Evolutionary conservation across 2,888 invertebrate genomes (phyloP).

Genomic region (Hemicrepidius hirtus): DNA sequence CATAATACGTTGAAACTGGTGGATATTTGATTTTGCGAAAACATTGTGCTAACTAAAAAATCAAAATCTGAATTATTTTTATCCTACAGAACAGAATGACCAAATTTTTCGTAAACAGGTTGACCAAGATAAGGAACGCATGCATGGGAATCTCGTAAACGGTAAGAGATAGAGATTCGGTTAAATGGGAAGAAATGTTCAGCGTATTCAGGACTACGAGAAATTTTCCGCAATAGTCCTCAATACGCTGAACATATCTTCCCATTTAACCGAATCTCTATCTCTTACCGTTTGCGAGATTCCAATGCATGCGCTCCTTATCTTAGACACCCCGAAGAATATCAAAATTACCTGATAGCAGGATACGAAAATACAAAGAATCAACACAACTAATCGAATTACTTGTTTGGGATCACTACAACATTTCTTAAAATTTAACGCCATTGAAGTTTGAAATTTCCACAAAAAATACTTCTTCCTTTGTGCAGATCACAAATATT

Average conservation of each 20-base stretch:
- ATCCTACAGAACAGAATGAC: too few relatives aligned
- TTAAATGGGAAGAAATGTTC: too few relatives aligned
- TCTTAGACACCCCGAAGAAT: neutral
- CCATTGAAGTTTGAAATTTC: slow-evolving; percentile 3
- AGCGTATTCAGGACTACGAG: too few relatives aligned
- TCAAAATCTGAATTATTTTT: slow-evolving; percentile 31
- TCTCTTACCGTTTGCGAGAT: too few relatives aligned
- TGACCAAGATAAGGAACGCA: too few relatives aligned
- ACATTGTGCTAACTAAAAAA: slow-evolving; percentile 75
- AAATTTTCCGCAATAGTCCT: too few relatives aligned
- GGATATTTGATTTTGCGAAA: slow-evolving; percentile 77
- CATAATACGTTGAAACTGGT: slow-evolving; percentile 81
- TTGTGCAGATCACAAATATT: neutral
- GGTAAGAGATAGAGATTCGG: too few relatives aligned
- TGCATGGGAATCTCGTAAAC: too few relatives aligned
- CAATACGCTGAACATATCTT: too few relatives aligned
- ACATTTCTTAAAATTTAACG: slow-evolving; percentile 64
- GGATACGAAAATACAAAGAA: slow-evolving; percentile 75
- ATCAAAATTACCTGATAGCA: slow-evolving; percentile 75
- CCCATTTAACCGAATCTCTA: too few relatives aligned
- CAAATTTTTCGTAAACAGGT: too few relatives aligned
- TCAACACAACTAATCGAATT: slow-evolving; percentile 75
- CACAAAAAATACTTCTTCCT: neutral
- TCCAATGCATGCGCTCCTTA: too few relatives aligned
- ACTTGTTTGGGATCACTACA: slow-evolving; percentile 75